Percentiles rank a stretch among this genome's conserved stretches.
Conservation (phyloP, 2,113 vertebrate genomes). For the Hymenochirus boettgeri region DNA sequence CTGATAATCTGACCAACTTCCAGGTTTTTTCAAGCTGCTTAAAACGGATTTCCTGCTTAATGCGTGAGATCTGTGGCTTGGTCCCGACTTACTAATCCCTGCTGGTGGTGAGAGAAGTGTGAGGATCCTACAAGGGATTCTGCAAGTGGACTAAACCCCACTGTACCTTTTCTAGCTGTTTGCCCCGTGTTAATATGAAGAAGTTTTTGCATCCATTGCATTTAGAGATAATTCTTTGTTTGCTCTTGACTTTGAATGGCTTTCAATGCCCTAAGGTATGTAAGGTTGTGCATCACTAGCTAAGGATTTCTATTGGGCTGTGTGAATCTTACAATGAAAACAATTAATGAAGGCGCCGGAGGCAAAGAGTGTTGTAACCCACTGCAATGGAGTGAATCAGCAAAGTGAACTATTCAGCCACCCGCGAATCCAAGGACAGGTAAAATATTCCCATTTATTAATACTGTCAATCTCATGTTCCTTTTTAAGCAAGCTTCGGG, state of each 20-base stretch:
- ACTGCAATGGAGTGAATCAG: not conserved
- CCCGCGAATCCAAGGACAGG: constrained; percentile 7
- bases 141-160: not conserved
- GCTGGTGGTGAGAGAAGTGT: no score
- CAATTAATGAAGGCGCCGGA: not conserved
- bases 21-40: constrained; percentile 9
- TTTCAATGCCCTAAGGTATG: not conserved
- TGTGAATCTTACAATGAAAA: constrained; percentile 26
- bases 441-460: not conserved
- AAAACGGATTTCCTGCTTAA: constrained; percentile 1
- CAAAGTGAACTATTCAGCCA: not conserved
- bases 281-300: not conserved
- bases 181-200: not conserved
- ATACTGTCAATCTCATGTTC: not conserved
- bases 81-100: not conserved
- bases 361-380: constrained; percentile 12
- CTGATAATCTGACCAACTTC: constrained; percentile 9
- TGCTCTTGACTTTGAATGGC: not conserved
- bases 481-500: not conserved
- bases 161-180: no score
- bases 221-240: not conserved
- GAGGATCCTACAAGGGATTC: not conserved
- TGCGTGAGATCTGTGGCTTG: not conserved
- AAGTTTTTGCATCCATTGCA: not conserved
- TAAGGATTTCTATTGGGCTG: not conserved